These are phyloP conservation scores for Odontophorus gujanensis DNA, from an alignment of 2,113 vertebrate species.

Conservation along the genomic window DNA sequence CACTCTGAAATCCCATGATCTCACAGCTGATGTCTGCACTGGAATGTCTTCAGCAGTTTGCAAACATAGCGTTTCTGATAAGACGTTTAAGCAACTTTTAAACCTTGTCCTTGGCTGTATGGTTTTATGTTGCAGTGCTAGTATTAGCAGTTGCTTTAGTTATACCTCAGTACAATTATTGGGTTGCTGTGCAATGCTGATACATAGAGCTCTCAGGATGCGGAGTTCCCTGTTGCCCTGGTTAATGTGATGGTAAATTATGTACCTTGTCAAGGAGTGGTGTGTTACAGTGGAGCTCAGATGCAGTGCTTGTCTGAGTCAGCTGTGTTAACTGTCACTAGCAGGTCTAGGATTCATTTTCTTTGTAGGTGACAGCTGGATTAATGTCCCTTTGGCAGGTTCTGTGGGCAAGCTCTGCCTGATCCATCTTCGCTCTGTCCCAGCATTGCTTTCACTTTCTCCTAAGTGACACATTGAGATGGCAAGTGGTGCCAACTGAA, in stretches of 20 bases:
- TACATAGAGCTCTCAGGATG: not conserved
- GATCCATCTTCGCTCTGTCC: rapidly evolving
- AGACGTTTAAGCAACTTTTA: not conserved
- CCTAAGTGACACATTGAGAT: rapidly evolving
- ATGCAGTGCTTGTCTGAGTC: not conserved
- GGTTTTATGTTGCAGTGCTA: not conserved
- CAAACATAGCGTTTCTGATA: not conserved
- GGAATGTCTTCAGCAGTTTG: not conserved
- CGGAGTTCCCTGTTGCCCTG: not conserved
- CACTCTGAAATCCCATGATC: not conserved
- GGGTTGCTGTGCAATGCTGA: not conserved
- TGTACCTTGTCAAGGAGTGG: rapidly evolving
- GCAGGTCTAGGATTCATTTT: not conserved
- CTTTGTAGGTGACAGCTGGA: rapidly evolving
- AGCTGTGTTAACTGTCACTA: not conserved
- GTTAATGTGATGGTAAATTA: not conserved
- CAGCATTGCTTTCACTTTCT: not conserved
- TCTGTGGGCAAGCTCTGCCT: rapidly evolving
- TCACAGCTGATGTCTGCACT: not conserved
- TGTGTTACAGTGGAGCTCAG: not conserved
- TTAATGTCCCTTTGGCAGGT: not conserved
- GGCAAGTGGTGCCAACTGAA: rapidly evolving
- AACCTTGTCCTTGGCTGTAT: not conserved
- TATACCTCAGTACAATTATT: not conserved
- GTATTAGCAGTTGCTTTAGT: not conserved